These are phyloP conservation scores for Apogon talboti DNA, from an alignment of 2,797 vertebrate genomes.

Conservation along the genomic window DNA sequence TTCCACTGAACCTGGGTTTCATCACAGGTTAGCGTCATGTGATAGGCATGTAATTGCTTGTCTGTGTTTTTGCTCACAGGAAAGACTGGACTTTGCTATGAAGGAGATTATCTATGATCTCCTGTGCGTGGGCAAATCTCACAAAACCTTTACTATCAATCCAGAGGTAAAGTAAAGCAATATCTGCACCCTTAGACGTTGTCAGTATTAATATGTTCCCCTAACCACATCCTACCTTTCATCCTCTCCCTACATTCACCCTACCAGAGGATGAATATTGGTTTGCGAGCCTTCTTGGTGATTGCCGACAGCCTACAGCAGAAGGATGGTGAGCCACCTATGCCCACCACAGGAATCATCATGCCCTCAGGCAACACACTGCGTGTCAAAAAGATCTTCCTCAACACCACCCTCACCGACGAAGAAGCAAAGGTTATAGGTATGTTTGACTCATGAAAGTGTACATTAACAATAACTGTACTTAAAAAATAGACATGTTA, in stretches of 20 bases:
- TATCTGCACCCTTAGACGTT: background rate
- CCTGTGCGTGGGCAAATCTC: conserved; percentile 97
- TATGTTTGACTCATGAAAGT: conserved; percentile 63
- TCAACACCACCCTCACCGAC: conserved; percentile 97
- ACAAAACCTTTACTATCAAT: conserved; percentile 99
- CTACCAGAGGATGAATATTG: conserved; percentile 97
- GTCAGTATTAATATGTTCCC: background rate
- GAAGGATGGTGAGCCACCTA: conserved; percentile 97
- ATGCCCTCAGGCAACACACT: conserved; percentile 99
- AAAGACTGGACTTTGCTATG: conserved; percentile 99
- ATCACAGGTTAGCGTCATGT: background rate
- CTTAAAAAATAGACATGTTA: too few relatives aligned
- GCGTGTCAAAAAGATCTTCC: conserved; percentile 99
- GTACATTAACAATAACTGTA: background rate
- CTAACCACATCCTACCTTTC: too few relatives aligned
- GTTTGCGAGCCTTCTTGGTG: conserved; percentile 96
- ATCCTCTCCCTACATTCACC: background rate
- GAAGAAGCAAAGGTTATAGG: conserved; percentile 99
- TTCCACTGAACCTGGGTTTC: background rate
- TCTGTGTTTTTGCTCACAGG: conserved; percentile 78
- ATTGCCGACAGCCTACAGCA: conserved; percentile 98
- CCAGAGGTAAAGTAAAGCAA: conserved; percentile 88
- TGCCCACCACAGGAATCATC: conserved; percentile 97
- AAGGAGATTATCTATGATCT: conserved; percentile 99
- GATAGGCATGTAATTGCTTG: background rate